Percentiles rank a stretch among this genome's conserved stretches.
Evolutionary conservation across 2,888 invertebrate species (phyloP).

Genomic region (Plebejus argus): DNA sequence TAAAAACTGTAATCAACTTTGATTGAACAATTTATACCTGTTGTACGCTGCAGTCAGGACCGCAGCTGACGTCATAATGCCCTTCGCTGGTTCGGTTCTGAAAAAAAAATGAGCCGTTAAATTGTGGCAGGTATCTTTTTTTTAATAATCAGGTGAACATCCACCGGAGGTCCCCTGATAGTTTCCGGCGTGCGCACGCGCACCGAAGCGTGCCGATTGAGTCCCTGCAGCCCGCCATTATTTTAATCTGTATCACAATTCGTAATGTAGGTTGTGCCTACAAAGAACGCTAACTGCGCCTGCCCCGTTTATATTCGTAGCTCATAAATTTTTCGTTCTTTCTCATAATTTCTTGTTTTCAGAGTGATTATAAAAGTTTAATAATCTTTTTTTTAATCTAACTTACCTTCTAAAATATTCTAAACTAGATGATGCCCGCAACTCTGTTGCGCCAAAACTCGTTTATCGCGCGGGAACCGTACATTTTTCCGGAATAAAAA

Average conservation of each 20-base stretch:
- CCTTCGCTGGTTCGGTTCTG: constrained; percentile 87
- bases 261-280: neutral
- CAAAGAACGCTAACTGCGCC: neutral
- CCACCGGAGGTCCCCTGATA: constrained; percentile 53
- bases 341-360: too few relatives aligned
- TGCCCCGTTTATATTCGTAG: neutral
- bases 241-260: constrained; percentile 16
- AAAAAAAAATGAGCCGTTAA: constrained; percentile 41
- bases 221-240: constrained; percentile 39
- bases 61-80: constrained; percentile 86
- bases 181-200: constrained; percentile 66
- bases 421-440: too few relatives aligned
- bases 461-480: too few relatives aligned
- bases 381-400: too few relatives aligned
- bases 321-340: too few relatives aligned
- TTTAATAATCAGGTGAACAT: constrained; percentile 50
- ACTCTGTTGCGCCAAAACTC: too few relatives aligned
- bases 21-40: constrained; percentile 76
- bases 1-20: neutral
- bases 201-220: constrained; percentile 58
- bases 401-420: too few relatives aligned
- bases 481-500: too few relatives aligned
- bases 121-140: constrained; percentile 43
- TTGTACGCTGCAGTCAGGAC: constrained; percentile 85
- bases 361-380: too few relatives aligned